Evolutionary conservation across 2,113 vertebrate species (phyloP).

Genomic region (Nerophis lumbriciformis): DNA sequence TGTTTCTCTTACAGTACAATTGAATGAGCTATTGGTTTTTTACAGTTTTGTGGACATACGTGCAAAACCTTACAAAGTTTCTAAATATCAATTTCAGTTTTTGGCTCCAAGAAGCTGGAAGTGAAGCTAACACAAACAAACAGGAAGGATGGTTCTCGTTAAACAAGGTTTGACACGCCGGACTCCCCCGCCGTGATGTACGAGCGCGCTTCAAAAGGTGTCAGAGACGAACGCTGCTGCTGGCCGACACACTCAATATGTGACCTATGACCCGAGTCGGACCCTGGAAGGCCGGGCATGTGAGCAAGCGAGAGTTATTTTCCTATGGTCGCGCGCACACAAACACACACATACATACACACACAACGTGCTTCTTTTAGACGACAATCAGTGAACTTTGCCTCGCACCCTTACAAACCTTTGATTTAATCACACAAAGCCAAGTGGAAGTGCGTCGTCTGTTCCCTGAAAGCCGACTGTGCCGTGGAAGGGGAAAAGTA

Average conservation of each 20-base stretch:
- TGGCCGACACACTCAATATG: constrained; percentile 65
- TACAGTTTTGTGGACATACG: too few relatives aligned
- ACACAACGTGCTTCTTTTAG: too few relatives aligned
- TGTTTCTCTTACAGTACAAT: too few relatives aligned
- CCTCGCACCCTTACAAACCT: neutral
- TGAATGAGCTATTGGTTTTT: too few relatives aligned
- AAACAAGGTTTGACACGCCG: constrained; percentile 63
- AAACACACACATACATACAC: too few relatives aligned
- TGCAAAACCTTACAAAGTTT: too few relatives aligned
- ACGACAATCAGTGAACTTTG: too few relatives aligned
- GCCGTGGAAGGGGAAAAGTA: constrained; percentile 19
- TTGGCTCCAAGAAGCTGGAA: neutral
- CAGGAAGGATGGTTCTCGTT: constrained; percentile 44
- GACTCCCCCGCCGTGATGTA: constrained; percentile 53
- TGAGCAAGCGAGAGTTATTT: too few relatives aligned
- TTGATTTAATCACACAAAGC: neutral
- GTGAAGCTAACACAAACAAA: constrained; percentile 2
- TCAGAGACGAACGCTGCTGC: constrained; percentile 43
- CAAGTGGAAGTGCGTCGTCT: neutral
- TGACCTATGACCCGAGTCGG: constrained; percentile 55
- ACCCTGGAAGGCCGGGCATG: constrained; percentile 35
- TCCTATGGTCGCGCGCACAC: too few relatives aligned
- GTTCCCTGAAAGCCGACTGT: constrained; percentile 31
- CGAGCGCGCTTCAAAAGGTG: constrained; percentile 64
- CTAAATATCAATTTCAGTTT: too few relatives aligned